Evolutionary conservation across 2,888 invertebrate species (phyloP).

Genomic region (Dryococelus australis): DNA sequence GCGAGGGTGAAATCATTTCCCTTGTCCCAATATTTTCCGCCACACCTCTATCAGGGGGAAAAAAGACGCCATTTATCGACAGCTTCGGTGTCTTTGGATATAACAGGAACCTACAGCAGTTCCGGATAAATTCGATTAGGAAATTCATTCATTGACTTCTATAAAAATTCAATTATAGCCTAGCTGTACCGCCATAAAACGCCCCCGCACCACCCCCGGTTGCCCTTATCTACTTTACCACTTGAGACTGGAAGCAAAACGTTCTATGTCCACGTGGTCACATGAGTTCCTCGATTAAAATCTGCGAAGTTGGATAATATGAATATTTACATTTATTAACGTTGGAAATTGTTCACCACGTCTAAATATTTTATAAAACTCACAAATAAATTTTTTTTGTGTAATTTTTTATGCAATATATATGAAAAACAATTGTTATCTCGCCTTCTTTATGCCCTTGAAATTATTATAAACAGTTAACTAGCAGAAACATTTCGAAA

Average conservation of each 20-base stretch:
- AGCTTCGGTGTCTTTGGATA: not conserved
- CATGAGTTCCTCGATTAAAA: no score
- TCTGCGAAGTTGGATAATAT: no score
- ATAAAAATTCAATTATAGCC: not conserved
- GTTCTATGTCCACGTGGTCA: not conserved
- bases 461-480: no score
- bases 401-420: no score
- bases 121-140: not conserved
- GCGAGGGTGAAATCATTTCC: not conserved
- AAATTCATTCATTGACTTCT: constrained; percentile 4
- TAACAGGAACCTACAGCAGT: not conserved
- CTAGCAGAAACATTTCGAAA: no score
- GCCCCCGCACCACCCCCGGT: not conserved
- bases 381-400: no score
- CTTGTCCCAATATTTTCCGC: not conserved
- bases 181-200: not conserved
- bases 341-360: no score
- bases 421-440: no score
- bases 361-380: no score
- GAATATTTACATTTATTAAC: no score
- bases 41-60: not conserved
- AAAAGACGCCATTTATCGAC: not conserved
- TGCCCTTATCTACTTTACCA: not conserved
- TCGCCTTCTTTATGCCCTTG: no score
- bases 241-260: not conserved